phyloP scores from a whole-genome alignment of 2,797 vertebrate species.

The Tenualosa ilisha region DNA sequence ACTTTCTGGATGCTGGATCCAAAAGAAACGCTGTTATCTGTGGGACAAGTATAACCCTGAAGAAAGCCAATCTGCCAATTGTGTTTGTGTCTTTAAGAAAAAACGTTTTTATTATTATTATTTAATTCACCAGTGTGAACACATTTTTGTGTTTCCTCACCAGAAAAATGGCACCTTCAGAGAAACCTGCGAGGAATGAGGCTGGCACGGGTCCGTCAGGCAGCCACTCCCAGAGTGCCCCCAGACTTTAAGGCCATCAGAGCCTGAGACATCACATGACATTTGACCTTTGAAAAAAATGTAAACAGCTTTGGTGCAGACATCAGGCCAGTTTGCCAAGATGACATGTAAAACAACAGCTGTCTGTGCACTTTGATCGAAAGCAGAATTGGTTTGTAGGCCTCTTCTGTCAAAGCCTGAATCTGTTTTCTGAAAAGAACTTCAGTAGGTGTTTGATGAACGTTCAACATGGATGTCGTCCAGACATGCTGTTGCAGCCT shows the following conservation, averaged over 20 bases:
- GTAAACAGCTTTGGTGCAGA: not conserved
- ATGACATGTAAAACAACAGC: too few species aligned
- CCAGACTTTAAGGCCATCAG: conserved; percentile 65
- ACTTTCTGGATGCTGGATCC: too few species aligned
- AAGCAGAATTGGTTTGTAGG: not conserved
- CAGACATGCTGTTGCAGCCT: not conserved
- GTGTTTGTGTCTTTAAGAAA: not conserved
- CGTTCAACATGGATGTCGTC: not conserved
- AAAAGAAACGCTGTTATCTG: not conserved
- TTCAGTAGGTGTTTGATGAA: not conserved
- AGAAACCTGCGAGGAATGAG: conserved; percentile 61
- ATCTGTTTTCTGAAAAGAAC: not conserved
- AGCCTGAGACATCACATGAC: conserved; percentile 46
- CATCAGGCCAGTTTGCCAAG: too few species aligned
- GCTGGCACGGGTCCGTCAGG: conserved; percentile 68
- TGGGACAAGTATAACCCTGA: not conserved
- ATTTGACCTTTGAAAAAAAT: not conserved
- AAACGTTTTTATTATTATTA: too few species aligned
- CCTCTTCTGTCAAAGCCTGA: not conserved
- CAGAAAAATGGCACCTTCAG: conserved; percentile 68
- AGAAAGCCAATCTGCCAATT: not conserved
- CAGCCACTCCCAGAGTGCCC: conserved; percentile 63
- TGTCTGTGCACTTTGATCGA: not conserved
- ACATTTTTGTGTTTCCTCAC: not conserved
- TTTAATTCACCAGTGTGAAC: not conserved